Percentiles rank a stretch among this genome's conserved stretches.
Conservation (phyloP, 2,797 vertebrate species). For the Atherinosoma microstoma region DNA sequence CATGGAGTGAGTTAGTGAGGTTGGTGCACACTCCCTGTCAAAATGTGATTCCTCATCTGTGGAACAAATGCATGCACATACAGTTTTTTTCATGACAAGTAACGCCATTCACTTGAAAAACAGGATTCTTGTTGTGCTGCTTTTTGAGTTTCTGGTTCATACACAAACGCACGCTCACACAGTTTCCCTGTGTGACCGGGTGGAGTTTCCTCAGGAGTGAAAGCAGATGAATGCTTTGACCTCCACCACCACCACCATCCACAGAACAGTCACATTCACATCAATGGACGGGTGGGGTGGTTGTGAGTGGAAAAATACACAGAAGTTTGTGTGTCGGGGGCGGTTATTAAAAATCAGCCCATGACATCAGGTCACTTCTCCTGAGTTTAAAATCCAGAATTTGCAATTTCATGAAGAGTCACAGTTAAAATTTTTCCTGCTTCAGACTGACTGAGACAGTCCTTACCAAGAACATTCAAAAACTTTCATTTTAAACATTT, state of each 20-base stretch:
- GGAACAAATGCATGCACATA: not conserved
- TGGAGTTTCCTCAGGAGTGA: conserved; percentile 71
- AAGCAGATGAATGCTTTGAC: conserved; percentile 27
- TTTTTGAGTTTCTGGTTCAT: conserved; percentile 6
- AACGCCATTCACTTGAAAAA: conserved; percentile 10
- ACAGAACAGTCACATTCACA: conserved; percentile 11
- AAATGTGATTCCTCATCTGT: not conserved
- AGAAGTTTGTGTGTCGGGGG: conserved; percentile 12
- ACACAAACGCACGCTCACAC: conserved; percentile 3
- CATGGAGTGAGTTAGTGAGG: conserved; percentile 15
- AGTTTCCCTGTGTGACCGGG: conserved; percentile 53
- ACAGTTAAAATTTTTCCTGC: too few species aligned
- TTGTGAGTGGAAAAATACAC: conserved; percentile 21
- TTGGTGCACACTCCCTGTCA: not conserved
- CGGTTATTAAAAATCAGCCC: not conserved
- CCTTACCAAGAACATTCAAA: too few species aligned
- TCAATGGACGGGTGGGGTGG: conserved; percentile 25
- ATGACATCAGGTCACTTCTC: conserved; percentile 27
- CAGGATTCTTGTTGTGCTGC: not conserved
- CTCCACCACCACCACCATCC: conserved; percentile 22
- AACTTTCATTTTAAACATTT: too few species aligned
- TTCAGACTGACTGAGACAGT: too few species aligned
- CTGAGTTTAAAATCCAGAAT: conserved; percentile 23
- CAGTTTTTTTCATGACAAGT: not conserved
- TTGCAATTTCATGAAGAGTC: not conserved